Evolutionary conservation across 2,888 invertebrate species (phyloP).

Genomic region (Phortica okadai): DNA sequence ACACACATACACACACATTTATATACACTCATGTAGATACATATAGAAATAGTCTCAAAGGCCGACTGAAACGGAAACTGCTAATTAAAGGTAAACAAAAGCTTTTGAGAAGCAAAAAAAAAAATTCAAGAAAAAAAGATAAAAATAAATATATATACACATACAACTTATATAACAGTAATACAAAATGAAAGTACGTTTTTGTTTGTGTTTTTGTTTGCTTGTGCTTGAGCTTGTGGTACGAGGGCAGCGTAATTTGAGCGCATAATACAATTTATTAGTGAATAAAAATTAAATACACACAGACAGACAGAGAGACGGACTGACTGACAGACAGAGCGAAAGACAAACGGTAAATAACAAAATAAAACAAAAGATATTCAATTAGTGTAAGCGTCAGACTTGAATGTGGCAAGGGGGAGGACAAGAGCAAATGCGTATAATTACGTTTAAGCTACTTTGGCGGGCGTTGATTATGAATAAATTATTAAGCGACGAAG

Average conservation of each 20-base stretch:
- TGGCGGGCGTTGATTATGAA: slow-evolving; percentile 50
- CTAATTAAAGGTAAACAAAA: slow-evolving; percentile 27
- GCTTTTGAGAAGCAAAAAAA: background rate
- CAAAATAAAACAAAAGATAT: slow-evolving; percentile 24
- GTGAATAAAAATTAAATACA: background rate
- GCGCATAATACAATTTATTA: slow-evolving; percentile 12
- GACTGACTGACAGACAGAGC: slow-evolving; percentile 7
- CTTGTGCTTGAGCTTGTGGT: background rate
- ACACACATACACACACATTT: slow-evolving; percentile 1
- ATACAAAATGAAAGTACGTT: background rate
- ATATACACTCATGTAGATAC: background rate
- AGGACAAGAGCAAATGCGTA: background rate
- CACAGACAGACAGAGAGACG: slow-evolving; percentile 24
- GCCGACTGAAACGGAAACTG: background rate
- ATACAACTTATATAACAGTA: background rate
- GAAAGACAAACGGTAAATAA: slow-evolving; percentile 36
- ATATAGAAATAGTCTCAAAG: background rate
- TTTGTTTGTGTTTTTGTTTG: slow-evolving; percentile 1
- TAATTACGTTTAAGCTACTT: slow-evolving; percentile 47
- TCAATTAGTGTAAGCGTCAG: slow-evolving; percentile 19
- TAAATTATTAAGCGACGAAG: slow-evolving; percentile 44
- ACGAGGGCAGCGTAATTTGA: background rate
- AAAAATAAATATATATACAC: background rate
- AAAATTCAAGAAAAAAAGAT: background rate
- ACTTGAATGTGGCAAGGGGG: background rate